Evolutionary conservation across 2,797 vertebrate genomes (phyloP), one percentile per base, ranked within the genome.

Genomic region (Rallus crepitans): DNA sequence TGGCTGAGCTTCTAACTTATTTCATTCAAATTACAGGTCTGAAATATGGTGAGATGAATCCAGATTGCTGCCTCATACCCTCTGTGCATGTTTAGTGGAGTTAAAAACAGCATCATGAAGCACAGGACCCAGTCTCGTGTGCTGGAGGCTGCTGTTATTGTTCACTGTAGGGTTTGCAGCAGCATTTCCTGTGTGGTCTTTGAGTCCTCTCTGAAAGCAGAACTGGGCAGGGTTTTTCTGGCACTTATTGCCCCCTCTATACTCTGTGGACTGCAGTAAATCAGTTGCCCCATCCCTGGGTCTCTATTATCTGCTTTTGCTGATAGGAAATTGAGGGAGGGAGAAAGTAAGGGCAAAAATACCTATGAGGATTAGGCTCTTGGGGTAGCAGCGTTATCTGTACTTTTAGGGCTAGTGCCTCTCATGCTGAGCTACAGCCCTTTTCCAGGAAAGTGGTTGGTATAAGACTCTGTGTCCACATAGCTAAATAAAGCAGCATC

Each of bases 141-240:
- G 61, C 19, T 82, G 47, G 53, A 71, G 69, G 12, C 70, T 89
- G 63, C 31, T 86, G 42, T 86, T 83, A 47, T 61, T 88, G 37
- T 50, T 93, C 70, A 65, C 70, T 66, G 56, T 11, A 37, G 56
- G 17, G 35, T 60, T 87, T 90, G 83, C 52, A 87, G 59, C 73
- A 42, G 64, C 47, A 86, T 73, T 94, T 94, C 83, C 94, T 73
- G 45, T 66, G 59, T 78, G 65, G 15, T 87, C 14, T 37, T 37
- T 45, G 33, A 82, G 76, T 57, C 53, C 23, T 7, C 14, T 31
- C 79, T 71, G 70, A 92, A 96, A 96, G 94, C 77, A 94, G 88
- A 94, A 93, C 39, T 72, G 70, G 47, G 48, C 30, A 72, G 40
- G 24, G 15, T 68, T 60, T 60, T 48, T 39, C 18, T 53, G 9